Evolutionary conservation across 2,888 invertebrate genomes (phyloP), one percentile per base, ranked within the genome.

Genomic region (Aelia acuminata): DNA sequence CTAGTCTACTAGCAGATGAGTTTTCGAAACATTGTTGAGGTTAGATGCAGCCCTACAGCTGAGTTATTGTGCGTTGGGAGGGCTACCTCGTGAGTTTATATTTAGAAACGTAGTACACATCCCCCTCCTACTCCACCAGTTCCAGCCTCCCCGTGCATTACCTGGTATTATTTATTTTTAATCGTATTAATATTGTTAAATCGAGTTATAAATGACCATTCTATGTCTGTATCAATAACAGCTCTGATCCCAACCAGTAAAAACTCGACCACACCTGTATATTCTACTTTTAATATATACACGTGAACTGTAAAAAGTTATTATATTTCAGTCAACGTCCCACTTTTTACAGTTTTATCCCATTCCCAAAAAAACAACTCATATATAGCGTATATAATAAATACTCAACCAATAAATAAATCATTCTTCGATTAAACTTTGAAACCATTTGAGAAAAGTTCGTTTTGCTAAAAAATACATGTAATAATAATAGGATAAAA

Each of bases 51-150:
- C 43, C 80, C 43, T 43, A 80, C 80, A 80, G 80, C 80, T 80
- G 80, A 80, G 39, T 13, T 57, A 57, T 57, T 39, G 75, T 70
- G 70, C 70, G 31, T 22, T n/a, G 43, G n/a, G 13, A n/a, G n/a
- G 80, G 43, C 7, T 47, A 43, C 80, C 80, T 47, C 80, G 80
- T 80, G 43, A 80, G 80, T 80, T 80, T 80, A 80, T 80, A 80
- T 80, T 80, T 80, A 80, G 80, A 80, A 80, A 43, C 80, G 80
- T 80, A 80, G 80, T 80, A 80, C 80, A 80, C 80, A 80, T 80
- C 80, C 43, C 80, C 80, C 80, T 43, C 43, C 80, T 43, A 0
- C 22, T n/a, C 80, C 35, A 39, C 80, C 43, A 20, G n/a, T n/a
- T 70, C 18, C 63, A 70, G 63, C 31, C 35, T 70, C 63, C 35